These are phyloP conservation scores for Drosophila auraria DNA, from an alignment of 1,140 invertebrate genomes.

Conservation along the genomic window DNA sequence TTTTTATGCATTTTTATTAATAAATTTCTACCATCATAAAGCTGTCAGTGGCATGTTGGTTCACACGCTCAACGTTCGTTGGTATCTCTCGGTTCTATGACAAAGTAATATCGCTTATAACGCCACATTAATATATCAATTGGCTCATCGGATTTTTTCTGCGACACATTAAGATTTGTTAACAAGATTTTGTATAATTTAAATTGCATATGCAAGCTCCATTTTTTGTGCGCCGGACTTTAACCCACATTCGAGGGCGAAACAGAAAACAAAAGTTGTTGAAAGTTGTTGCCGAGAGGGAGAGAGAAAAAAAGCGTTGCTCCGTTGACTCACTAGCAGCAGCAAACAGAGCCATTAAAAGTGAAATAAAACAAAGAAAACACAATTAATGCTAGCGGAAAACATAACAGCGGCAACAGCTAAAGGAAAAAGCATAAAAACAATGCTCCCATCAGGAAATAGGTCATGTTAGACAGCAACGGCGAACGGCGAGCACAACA, in stretches of 20 bases:
- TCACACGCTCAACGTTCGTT: conserved; percentile 52
- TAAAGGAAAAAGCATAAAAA: conserved; percentile 23
- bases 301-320: neutral
- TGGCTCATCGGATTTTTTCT: conserved; percentile 33
- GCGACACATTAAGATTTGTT: conserved; percentile 20
- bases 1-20: conserved; percentile 53
- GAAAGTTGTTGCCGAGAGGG: conserved; percentile 5
- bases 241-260: conserved; percentile 29
- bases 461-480: conserved; percentile 21
- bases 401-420: conserved; percentile 16
- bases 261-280: conserved; percentile 40
- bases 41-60: conserved; percentile 47
- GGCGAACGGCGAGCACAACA: conserved; percentile 45
- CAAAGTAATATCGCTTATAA: conserved; percentile 21
- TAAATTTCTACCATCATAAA: conserved; percentile 51
- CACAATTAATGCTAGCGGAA: conserved; percentile 42
- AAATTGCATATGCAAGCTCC: conserved; percentile 30
- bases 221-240: conserved; percentile 21
- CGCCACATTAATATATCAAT: conserved; percentile 40
- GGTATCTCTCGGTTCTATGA: conserved; percentile 14
- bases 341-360: conserved; percentile 24
- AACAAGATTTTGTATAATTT: conserved; percentile 32
- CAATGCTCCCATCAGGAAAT: conserved; percentile 24
- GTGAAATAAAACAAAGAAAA: conserved; percentile 47
- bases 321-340: conserved; percentile 31